Evolutionary conservation across 2,888 invertebrate species (phyloP), one percentile per base, ranked within the genome.

Genomic region (Thymelicus sylvestris): DNA sequence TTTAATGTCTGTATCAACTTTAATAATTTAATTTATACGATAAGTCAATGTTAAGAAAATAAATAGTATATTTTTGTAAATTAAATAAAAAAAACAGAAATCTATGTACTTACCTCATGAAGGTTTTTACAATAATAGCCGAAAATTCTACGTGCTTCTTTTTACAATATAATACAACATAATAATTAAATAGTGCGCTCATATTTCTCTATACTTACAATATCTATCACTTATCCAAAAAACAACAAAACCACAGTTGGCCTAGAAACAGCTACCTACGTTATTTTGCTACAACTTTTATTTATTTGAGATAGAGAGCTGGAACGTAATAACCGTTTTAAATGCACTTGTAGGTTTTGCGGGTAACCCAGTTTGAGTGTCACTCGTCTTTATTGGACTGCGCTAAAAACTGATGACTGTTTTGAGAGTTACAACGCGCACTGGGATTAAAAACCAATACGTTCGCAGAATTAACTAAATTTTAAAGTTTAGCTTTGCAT

Each of bases 311-410:
- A 19, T 12, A 57, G 57, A 38, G 12, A 44, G 50, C 59, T 47
- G 57, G n/a, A 57, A 66, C 47, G 47, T 59, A 66, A 66, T 59
- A 59, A 57, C 66, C 24, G 15, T 59, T 66, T 47, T 59, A 47
- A 66, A 66, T 31, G 57, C 47, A 31, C 66, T 66, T 66, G 44
- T 59, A 19, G 41, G 1, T 41, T 41, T 15, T 8, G 47, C 44
- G 24, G 47, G 47, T 67, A 67, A 67, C 60, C 67, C 15, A 67
- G 66, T 60, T 67, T 38, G 66, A 48, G 47, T 15, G 12, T 19
- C 66, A 67, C 67, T 61, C 50, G 60, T 10, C 38, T 13, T 61
- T 48, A 67, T 67, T 61, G 67, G 60, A 50, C 67, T 50, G 15
- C 10, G 24, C 24, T 55, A 55, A 24, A 24, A 55, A 55, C 31